phyloP scores from a whole-genome alignment of 2,113 vertebrate genomes.

The Corydoras maculifer region DNA sequence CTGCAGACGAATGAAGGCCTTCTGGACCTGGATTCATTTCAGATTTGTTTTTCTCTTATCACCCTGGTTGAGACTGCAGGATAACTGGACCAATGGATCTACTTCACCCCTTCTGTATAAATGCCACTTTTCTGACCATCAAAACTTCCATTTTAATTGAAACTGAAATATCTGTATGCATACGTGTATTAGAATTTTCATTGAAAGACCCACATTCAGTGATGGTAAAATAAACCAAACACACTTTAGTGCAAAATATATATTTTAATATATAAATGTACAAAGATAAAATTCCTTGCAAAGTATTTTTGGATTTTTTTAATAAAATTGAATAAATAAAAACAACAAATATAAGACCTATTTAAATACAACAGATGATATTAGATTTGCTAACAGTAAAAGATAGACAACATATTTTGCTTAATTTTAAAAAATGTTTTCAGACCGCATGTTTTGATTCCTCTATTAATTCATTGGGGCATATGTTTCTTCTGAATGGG shows the following conservation, averaged over 20 bases:
- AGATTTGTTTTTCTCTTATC: conserved; percentile 3
- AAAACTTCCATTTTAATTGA: not conserved
- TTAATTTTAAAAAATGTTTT: no score
- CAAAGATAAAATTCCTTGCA: not conserved
- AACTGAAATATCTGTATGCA: not conserved
- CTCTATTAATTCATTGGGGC: no score
- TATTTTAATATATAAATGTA: conserved; percentile 5
- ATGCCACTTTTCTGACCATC: not conserved
- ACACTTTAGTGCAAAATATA: conserved; percentile 33
- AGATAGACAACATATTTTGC: no score
- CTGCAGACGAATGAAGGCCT: conserved; percentile 31
- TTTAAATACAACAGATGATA: conserved; percentile 17
- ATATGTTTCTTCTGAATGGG: no score
- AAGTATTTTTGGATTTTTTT: not conserved
- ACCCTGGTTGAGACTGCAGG: not conserved
- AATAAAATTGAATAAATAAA: conserved; percentile 26
- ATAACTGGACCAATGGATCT: conserved; percentile 6
- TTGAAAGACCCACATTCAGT: not conserved
- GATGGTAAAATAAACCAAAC: not conserved
- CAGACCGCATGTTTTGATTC: no score
- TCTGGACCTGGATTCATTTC: conserved; percentile 21
- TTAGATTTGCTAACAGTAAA: no score
- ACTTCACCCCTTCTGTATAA: not conserved
- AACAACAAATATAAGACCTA: not conserved
- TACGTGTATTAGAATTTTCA: no score